Base-by-base conservation (phyloP, 2,888 invertebrate species). In the Embidobia sp. region DNA sequence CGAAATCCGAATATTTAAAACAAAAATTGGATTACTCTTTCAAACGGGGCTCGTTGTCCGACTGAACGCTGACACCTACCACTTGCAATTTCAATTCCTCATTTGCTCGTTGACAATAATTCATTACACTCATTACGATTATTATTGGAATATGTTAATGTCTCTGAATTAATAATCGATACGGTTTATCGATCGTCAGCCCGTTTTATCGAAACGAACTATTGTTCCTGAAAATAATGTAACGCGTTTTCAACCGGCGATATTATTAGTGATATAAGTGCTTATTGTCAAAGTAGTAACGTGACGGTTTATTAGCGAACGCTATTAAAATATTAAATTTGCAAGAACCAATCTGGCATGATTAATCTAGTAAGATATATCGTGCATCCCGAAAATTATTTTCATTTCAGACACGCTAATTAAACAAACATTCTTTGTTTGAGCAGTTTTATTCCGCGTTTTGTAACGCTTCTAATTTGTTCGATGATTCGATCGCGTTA, bases 291-390 rank as follows among this genome's bases (percentile, higher is more conserved):
- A 55, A 46, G 11, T 13, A 5, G 5, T 10, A 3, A 11, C 11
- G 16, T 53, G 11, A 33, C 33, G 26, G 22, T 18, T 51, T 66
- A 66, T 66, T 44, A 33, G 27, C 29, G 35, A 33, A 31, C n/a
- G 46, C 33, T 55, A 55, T 46, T 53, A 33, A 55, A 55, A 66
- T 51, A 66, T 66, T 42, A 51, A 66, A 53, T 55, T 66, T 35
- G 51, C 42, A 29, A 29, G 51, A 64, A 51, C 51, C 51, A 64
- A 49, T 64, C n/a, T n/a, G n/a, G n/a, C n/a, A n/a, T n/a, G n/a
- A n/a, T n/a, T n/a, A n/a, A n/a, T n/a, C n/a, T n/a, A n/a, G n/a
- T n/a, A n/a, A n/a, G n/a, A n/a, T n/a, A n/a, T n/a, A n/a, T n/a
- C n/a, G n/a, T n/a, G n/a, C n/a, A n/a, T n/a, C n/a, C n/a, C n/a